Conservation (phyloP, 2,113 vertebrate genomes). For the Lepus timidus region DNA sequence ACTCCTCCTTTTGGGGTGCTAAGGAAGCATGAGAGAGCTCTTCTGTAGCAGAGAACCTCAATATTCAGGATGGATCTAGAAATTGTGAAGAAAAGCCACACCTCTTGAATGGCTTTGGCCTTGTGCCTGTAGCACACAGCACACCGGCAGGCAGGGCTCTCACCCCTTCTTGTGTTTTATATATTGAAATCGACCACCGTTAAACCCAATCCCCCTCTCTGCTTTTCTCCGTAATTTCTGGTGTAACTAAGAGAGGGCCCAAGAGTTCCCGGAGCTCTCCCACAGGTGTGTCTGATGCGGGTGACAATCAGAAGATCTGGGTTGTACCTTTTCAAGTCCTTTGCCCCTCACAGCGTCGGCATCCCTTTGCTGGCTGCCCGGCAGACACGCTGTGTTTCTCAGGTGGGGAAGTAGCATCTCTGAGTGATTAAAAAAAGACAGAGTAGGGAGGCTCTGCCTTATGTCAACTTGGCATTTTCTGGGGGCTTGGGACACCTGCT, state of each 20-base stretch:
- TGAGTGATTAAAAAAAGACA: neutral
- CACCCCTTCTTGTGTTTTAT: fast-evolving
- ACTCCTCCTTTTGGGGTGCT: neutral
- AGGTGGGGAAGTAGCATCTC: neutral
- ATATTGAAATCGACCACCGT: neutral
- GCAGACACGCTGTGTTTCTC: neutral
- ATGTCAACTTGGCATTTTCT: no score
- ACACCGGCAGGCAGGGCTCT: neutral
- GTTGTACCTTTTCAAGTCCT: neutral
- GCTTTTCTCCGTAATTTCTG: neutral
- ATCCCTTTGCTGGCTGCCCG: neutral
- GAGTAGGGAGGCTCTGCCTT: neutral
- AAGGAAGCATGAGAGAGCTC: neutral
- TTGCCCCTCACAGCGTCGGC: neutral
- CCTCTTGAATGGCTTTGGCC: neutral
- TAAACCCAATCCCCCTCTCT: fast-evolving
- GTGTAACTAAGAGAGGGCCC: neutral
- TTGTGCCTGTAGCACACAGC: neutral
- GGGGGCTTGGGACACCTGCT: neutral
- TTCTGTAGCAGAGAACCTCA: neutral
- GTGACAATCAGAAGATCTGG: neutral
- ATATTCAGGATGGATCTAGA: neutral
- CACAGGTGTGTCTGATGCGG: neutral
- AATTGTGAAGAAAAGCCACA: neutral
- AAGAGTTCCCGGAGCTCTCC: fast-evolving